Conservation (phyloP, 2,888 invertebrate genomes). For the Drosophila kokeensis region DNA sequence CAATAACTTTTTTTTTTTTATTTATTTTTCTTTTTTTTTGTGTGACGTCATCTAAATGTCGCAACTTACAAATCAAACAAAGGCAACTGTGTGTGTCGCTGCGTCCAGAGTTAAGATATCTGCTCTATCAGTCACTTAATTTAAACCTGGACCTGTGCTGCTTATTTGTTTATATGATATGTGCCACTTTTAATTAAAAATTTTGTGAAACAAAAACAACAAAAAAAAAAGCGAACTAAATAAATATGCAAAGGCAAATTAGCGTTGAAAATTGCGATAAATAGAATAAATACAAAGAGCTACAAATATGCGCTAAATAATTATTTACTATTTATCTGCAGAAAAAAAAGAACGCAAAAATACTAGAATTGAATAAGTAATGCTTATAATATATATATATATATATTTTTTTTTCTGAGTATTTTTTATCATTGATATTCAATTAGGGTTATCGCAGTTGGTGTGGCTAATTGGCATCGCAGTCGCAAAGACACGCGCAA, state of each 20-base stretch:
- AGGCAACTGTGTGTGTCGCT: slow-evolving; percentile 62
- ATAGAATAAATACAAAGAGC: slow-evolving; percentile 37
- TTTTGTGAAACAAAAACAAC: not conserved
- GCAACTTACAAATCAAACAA: slow-evolving; percentile 60
- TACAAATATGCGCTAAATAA: slow-evolving; percentile 57
- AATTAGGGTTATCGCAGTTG: slow-evolving; percentile 68
- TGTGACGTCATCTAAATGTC: slow-evolving; percentile 26
- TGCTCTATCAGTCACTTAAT: not conserved
- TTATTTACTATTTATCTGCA: slow-evolving; percentile 54
- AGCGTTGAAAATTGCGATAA: slow-evolving; percentile 37
- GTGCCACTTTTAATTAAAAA: slow-evolving; percentile 46
- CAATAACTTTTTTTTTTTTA: slow-evolving; percentile 16
- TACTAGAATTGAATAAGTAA: slow-evolving; percentile 35
- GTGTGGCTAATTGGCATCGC: slow-evolving; percentile 54
- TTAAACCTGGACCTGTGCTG: slow-evolving; percentile 19
- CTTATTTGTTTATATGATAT: slow-evolving; percentile 31
- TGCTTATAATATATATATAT: slow-evolving; percentile 14
- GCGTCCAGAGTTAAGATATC: slow-evolving; percentile 14
- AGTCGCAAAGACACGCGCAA: slow-evolving; percentile 56
- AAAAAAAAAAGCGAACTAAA: slow-evolving; percentile 8
- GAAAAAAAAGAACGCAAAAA: not conserved
- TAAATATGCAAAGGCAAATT: slow-evolving; percentile 30
- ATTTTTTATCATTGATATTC: slow-evolving; percentile 61
- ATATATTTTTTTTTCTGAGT: not conserved
- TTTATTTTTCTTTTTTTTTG: slow-evolving; percentile 1